Evolutionary conservation across 2,797 vertebrate species (phyloP).

Genomic region (Aphelocoma californica): DNA sequence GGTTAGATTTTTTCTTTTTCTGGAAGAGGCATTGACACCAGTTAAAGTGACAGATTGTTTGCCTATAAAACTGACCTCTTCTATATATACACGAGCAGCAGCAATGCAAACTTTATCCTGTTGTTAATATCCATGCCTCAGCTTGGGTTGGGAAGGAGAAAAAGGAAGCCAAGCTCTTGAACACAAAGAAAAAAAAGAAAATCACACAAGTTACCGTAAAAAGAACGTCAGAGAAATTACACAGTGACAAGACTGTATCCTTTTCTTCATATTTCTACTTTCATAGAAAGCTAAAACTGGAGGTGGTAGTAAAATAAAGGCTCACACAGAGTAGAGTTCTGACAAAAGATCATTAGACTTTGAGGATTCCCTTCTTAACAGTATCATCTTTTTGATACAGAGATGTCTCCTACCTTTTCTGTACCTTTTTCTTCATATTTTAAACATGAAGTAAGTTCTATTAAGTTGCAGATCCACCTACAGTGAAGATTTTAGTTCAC

Average conservation of each 20-base stretch:
- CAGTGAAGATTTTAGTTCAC: neutral
- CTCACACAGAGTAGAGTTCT: neutral
- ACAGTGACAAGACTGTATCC: neutral
- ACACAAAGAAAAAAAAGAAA: neutral
- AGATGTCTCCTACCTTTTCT: neutral
- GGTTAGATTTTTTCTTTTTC: conserved; percentile 36
- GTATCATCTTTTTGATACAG: neutral
- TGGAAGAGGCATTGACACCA: neutral
- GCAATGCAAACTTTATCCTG: neutral
- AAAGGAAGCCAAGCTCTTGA: neutral
- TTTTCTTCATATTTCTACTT: neutral
- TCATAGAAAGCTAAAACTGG: neutral
- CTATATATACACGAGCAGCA: neutral
- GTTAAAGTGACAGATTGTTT: neutral
- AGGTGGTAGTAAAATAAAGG: neutral
- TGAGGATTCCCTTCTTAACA: neutral
- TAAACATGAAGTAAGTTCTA: neutral
- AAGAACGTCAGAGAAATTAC: neutral
- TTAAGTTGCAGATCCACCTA: neutral
- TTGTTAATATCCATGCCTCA: neutral
- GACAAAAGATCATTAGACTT: neutral
- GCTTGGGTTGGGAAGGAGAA: neutral
- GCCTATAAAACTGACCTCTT: neutral
- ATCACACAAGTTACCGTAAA: neutral
- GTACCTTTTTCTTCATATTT: neutral